These are phyloP conservation scores for Idaea biselata DNA, from an alignment of 2,888 invertebrate species.

Conservation along the genomic window DNA sequence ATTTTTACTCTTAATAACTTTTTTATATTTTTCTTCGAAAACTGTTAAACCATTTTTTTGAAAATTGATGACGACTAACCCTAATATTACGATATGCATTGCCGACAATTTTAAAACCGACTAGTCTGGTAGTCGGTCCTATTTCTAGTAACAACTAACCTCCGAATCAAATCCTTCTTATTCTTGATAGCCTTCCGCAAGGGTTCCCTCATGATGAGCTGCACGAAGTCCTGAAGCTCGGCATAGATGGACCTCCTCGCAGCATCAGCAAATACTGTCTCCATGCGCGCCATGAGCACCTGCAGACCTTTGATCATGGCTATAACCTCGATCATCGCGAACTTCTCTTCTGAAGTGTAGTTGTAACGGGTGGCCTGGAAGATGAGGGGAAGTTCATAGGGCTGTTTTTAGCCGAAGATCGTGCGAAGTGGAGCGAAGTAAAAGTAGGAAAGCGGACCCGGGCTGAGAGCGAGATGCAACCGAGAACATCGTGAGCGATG, in stretches of 20 bases:
- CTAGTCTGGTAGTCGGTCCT: too few relatives aligned
- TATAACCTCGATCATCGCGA: constrained; percentile 98
- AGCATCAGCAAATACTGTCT: constrained; percentile 86
- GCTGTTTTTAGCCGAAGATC: too few relatives aligned
- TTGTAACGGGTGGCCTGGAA: constrained; percentile 96
- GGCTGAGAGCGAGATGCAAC: too few relatives aligned
- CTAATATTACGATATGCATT: too few relatives aligned
- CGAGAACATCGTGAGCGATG: too few relatives aligned
- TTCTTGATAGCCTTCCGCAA: constrained; percentile 98
- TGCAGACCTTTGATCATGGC: constrained; percentile 99
- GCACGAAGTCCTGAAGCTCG: constrained; percentile 98
- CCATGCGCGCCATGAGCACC: constrained; percentile 97
- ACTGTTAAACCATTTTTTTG: too few relatives aligned
- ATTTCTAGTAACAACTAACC: constrained; percentile 59
- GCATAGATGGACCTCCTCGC: constrained; percentile 92
- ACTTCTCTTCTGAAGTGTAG: constrained; percentile 98
- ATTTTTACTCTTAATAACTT: too few relatives aligned
- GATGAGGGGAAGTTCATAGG: background rate
- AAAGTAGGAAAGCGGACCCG: too few relatives aligned
- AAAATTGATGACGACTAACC: too few relatives aligned
- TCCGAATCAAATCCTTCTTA: constrained; percentile 96
- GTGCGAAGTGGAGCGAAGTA: too few relatives aligned
- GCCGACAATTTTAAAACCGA: too few relatives aligned
- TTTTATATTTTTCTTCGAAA: too few relatives aligned
- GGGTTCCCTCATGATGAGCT: constrained; percentile 92